Evolutionary conservation across 1,140 invertebrate species (phyloP).

Genomic region (Wasmannia auropunctata): DNA sequence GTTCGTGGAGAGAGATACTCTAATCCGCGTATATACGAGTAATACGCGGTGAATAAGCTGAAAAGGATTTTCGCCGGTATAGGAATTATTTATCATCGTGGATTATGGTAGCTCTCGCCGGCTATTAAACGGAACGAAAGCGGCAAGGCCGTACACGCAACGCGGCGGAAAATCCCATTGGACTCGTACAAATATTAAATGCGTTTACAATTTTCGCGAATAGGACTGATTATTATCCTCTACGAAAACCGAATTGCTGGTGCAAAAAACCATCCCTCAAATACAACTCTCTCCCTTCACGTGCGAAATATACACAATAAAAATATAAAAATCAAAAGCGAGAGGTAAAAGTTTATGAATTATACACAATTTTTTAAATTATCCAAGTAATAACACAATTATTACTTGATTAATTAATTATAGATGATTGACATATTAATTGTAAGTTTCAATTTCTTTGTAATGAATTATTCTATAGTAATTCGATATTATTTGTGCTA

Average conservation of each 20-base stretch:
- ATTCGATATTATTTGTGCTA: background rate
- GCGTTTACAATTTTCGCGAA: slow-evolving; percentile 63
- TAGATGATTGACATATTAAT: background rate
- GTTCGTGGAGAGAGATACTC: slow-evolving; percentile 12
- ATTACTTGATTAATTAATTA: background rate
- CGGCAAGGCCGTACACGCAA: slow-evolving; percentile 56
- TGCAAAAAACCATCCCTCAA: background rate
- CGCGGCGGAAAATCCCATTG: slow-evolving; percentile 64
- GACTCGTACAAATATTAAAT: slow-evolving; percentile 58
- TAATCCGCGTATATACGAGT: slow-evolving; percentile 61
- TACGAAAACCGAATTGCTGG: background rate
- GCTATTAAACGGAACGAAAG: slow-evolving; percentile 73
- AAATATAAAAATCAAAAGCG: background rate
- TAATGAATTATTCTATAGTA: background rate
- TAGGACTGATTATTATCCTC: slow-evolving; percentile 56
- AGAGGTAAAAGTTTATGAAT: background rate
- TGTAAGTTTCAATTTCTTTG: background rate
- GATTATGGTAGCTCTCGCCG: slow-evolving; percentile 71
- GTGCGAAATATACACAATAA: background rate
- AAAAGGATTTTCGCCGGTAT: slow-evolving; percentile 70
- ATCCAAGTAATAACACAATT: background rate
- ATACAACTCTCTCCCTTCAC: background rate
- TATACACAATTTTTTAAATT: background rate
- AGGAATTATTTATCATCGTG: slow-evolving; percentile 75
- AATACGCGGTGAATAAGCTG: slow-evolving; percentile 66